These are phyloP conservation scores for Monoplex corrugatus DNA, from an alignment of 2,888 invertebrate species.

Conservation along the genomic window DNA sequence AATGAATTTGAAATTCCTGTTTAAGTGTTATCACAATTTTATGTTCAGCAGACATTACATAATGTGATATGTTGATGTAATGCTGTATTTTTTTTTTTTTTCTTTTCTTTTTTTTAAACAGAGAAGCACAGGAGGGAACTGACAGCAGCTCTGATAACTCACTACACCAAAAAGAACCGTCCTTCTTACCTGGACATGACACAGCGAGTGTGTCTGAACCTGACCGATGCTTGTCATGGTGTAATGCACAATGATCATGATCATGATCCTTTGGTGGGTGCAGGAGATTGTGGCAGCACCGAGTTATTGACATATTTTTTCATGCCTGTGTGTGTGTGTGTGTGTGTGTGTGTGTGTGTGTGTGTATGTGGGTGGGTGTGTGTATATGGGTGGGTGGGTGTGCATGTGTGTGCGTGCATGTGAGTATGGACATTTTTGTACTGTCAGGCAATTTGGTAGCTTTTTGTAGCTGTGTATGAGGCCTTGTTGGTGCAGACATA, in stretches of 20 bases:
- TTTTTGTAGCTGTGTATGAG: no score
- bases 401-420: background rate
- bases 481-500: no score
- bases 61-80: no score
- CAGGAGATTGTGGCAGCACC: background rate
- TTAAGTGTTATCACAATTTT: no score
- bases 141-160: slow-evolving; percentile 44
- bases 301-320: background rate
- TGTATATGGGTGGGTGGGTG: background rate
- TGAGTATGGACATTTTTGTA: background rate
- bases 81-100: no score
- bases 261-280: slow-evolving; percentile 46
- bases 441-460: background rate
- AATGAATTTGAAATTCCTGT: no score
- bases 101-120: background rate
- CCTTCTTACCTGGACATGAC: slow-evolving; percentile 52
- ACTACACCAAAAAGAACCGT: slow-evolving; percentile 43
- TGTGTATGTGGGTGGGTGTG: background rate
- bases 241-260: slow-evolving; percentile 43
- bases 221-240: slow-evolving; percentile 54
- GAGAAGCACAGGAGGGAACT: slow-evolving; percentile 42
- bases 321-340: background rate
- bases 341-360: background rate
- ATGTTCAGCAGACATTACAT: no score
- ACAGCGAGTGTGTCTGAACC: slow-evolving; percentile 54